phyloP scores from a whole-genome alignment of 2,113 vertebrate genomes.

The Tamias sibiricus region DNA sequence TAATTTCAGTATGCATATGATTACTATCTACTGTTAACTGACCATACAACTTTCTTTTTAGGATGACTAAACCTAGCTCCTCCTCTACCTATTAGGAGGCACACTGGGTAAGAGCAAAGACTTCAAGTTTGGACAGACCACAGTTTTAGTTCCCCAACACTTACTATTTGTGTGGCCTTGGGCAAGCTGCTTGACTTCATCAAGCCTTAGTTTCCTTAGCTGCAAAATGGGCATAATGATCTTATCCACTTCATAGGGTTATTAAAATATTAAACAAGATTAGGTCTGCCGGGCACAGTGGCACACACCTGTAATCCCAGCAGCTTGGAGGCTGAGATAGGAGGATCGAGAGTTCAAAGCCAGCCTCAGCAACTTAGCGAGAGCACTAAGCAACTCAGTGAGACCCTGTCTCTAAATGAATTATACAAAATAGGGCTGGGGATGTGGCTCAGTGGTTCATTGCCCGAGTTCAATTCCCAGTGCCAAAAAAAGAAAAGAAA shows the following conservation, averaged over 20 bases:
- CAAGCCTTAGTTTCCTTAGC: conserved; percentile 20
- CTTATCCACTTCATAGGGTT: not conserved
- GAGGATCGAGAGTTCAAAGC: no score
- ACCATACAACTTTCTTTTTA: conserved; percentile 24
- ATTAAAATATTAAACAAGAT: conserved; percentile 38
- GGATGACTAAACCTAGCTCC: conserved; percentile 11
- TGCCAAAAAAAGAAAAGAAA: no score
- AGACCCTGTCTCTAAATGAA: no score
- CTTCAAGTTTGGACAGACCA: conserved; percentile 21
- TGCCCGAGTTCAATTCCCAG: no score
- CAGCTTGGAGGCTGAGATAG: no score
- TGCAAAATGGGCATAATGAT: not conserved
- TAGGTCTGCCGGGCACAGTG: not conserved
- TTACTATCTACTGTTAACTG: conserved; percentile 24
- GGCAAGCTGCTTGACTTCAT: not conserved
- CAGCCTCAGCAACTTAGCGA: no score
- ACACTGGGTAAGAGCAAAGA: not conserved
- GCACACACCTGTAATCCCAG: no score
- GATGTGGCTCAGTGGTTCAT: no score
- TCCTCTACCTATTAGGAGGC: conserved; percentile 18
- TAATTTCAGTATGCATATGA: conserved; percentile 48
- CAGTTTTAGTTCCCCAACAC: conserved; percentile 34
- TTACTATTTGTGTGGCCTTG: not conserved
- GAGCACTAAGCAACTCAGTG: no score
- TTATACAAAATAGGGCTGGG: no score